Percentiles rank a stretch among this genome's conserved stretches.
phyloP scores from a whole-genome alignment of 2,797 vertebrate genomes.

The Lacerta bilineata region DNA sequence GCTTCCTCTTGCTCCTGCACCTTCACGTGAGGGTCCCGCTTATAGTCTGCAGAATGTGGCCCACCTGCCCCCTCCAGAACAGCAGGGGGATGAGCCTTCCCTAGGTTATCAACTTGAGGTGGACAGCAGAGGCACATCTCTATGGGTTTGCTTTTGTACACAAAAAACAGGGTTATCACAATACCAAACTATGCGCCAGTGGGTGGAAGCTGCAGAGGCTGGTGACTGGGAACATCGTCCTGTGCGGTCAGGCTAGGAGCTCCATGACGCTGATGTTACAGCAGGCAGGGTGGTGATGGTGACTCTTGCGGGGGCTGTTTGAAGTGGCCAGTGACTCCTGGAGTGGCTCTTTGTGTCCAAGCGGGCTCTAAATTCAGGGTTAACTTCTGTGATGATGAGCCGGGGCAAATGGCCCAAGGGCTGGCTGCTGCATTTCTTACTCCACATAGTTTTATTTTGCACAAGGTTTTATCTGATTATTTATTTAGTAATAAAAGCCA shows the following conservation, averaged over 20 bases:
- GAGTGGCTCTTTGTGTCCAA: too few species aligned
- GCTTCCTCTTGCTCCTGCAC: fast-evolving
- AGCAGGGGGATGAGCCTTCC: neutral
- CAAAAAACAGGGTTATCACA: neutral
- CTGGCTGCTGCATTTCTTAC: neutral
- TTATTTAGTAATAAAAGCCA: constrained; percentile 47
- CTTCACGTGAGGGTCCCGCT: too few species aligned
- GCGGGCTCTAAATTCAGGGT: fast-evolving
- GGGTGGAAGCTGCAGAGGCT: neutral
- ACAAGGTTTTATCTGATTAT: constrained; percentile 34
- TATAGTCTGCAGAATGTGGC: neutral
- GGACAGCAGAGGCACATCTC: neutral
- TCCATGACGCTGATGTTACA: neutral
- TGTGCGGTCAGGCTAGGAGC: neutral
- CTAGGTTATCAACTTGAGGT: neutral
- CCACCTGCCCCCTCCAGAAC: neutral
- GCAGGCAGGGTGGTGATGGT: too few species aligned
- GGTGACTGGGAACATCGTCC: neutral
- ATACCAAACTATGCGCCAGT: neutral
- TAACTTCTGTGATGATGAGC: neutral
- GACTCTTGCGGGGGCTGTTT: too few species aligned
- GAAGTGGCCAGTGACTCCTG: fast-evolving
- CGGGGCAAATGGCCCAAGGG: neutral
- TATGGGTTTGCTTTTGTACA: neutral
- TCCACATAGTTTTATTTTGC: constrained; percentile 12